Evolutionary conservation across 1,140 invertebrate species (phyloP).

Genomic region (Phocides pigmalion): DNA sequence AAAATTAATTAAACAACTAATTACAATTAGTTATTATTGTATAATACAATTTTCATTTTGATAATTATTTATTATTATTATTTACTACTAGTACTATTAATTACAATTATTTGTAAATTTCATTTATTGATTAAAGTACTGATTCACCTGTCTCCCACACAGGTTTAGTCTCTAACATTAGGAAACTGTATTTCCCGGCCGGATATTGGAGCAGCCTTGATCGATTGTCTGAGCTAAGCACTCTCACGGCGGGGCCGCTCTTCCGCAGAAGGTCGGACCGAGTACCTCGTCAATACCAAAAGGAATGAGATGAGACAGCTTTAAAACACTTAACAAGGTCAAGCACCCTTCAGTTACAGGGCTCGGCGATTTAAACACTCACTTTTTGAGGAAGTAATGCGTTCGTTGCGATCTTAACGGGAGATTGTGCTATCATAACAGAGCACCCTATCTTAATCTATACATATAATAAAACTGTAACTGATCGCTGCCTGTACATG

Average conservation of each 20-base stretch:
- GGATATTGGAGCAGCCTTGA: conserved; percentile 50
- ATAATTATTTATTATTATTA: too few relatives aligned
- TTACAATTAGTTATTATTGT: too few relatives aligned
- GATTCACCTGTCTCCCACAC: background rate
- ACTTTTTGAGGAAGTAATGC: conserved; percentile 12
- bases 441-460: too few relatives aligned
- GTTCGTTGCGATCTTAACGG: background rate
- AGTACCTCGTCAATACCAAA: conserved; percentile 54
- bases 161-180: conserved; percentile 17
- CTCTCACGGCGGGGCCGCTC: conserved; percentile 48
- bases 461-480: too few relatives aligned
- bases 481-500: too few relatives aligned
- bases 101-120: too few relatives aligned
- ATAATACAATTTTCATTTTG: too few relatives aligned
- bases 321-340: conserved; percentile 53
- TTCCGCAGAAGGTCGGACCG: conserved; percentile 35
- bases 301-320: conserved; percentile 54
- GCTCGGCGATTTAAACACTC: conserved; percentile 7
- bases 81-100: too few relatives aligned
- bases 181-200: conserved; percentile 8
- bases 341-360: conserved; percentile 43
- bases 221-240: conserved; percentile 42
- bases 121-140: too few relatives aligned
- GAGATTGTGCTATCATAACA: too few relatives aligned
- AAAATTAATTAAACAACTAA: too few relatives aligned